Percentiles rank a stretch among this genome's conserved stretches.
Evolutionary conservation across 23 tunicate species (phyloP).

Genomic region (Clavelina lepadiformis): DNA sequence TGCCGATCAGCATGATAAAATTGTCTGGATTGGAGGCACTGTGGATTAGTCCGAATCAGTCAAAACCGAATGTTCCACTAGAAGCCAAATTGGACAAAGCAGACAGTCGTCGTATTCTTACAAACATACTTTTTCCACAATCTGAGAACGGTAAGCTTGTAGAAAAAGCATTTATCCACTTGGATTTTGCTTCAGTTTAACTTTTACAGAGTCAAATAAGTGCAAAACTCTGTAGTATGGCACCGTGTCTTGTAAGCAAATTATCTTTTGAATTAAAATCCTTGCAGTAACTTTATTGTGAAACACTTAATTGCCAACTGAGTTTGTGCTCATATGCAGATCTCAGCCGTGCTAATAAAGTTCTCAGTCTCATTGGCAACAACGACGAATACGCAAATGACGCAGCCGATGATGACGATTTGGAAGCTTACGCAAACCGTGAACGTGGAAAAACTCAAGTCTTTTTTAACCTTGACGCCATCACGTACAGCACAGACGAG

Average conservation of each 20-base stretch:
- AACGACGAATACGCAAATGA: slow-evolving; percentile 72
- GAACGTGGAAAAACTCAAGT: slow-evolving; percentile 73
- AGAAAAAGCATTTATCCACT: too few species aligned
- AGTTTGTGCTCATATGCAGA: slow-evolving; percentile 4
- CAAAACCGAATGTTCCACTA: slow-evolving; percentile 82
- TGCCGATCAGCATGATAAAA: slow-evolving; percentile 61
- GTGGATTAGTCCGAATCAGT: slow-evolving; percentile 91
- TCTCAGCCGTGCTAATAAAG: slow-evolving; percentile 20
- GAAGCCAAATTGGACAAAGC: slow-evolving; percentile 47
- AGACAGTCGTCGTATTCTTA: slow-evolving; percentile 38
- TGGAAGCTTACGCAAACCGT: slow-evolving; percentile 50
- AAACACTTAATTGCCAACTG: too few species aligned
- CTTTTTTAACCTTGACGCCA: slow-evolving; percentile 64
- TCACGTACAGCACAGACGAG: slow-evolving; percentile 39
- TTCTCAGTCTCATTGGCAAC: slow-evolving; percentile 16
- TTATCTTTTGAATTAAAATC: too few species aligned
- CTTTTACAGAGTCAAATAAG: too few species aligned
- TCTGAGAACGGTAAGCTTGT: slow-evolving; percentile 65
- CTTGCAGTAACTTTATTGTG: too few species aligned
- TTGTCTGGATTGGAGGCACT: slow-evolving; percentile 55
- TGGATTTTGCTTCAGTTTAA: too few species aligned
- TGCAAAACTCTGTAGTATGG: too few species aligned
- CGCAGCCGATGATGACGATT: slow-evolving; percentile 92
- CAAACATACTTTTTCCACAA: slow-evolving; percentile 82
- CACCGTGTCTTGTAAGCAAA: too few species aligned